A percentile compares a stretch with the other conserved stretches of the same genome.
phyloP scores from a whole-genome alignment of 2,797 vertebrate species.

The Taenioides sp. region DNA sequence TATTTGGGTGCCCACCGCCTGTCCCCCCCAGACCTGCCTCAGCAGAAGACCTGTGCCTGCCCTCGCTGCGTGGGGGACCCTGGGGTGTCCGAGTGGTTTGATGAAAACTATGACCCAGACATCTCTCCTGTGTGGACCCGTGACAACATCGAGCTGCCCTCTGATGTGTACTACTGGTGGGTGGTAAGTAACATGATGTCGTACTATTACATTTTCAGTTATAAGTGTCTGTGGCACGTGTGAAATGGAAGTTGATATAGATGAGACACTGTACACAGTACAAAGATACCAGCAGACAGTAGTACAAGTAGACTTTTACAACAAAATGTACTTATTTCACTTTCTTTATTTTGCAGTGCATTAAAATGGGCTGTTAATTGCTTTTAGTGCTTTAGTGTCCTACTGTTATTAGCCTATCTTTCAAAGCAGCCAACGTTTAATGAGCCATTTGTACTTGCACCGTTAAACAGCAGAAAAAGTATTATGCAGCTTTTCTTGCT shows the following conservation, averaged over 20 bases:
- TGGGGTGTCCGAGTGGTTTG: conserved; percentile 86
- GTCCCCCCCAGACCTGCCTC: conserved; percentile 37
- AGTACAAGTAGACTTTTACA: not conserved
- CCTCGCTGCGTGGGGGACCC: conserved; percentile 84
- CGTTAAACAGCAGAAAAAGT: not conserved
- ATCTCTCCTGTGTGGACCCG: conserved; percentile 93
- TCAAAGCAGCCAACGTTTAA: conserved; percentile 4
- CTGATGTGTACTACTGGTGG: conserved; percentile 98
- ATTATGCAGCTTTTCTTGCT: not conserved
- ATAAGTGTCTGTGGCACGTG: not conserved
- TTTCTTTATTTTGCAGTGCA: conserved; percentile 2
- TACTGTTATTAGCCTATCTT: conserved; percentile 2
- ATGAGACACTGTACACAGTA: not conserved
- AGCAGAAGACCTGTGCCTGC: conserved; percentile 85
- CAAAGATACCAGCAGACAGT: too few relatives aligned
- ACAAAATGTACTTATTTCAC: not conserved
- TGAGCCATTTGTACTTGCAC: conserved; percentile 7
- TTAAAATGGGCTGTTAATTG: conserved; percentile 11
- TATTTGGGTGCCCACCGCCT: conserved; percentile 78
- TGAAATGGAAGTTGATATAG: not conserved
- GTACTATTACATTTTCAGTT: not conserved
- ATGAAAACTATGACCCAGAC: conserved; percentile 86
- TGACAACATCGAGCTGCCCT: conserved; percentile 90
- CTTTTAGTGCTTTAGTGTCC: conserved; percentile 15
- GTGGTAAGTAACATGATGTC: conserved; percentile 85